Conservation (phyloP, 2,113 vertebrate species). For the Chaetops frenatus region DNA sequence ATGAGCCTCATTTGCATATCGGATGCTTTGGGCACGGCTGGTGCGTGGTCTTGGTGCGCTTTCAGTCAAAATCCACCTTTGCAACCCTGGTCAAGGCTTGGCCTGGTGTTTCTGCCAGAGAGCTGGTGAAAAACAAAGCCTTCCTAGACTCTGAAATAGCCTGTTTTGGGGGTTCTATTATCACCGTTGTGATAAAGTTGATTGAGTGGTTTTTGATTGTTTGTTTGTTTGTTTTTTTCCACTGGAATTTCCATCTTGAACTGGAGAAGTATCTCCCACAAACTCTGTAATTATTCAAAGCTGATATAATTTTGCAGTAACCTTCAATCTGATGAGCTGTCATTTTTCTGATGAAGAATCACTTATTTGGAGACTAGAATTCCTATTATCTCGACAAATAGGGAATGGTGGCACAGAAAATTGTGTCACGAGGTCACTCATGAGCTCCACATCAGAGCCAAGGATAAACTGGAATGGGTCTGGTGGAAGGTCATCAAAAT, state of each 20-base stretch:
- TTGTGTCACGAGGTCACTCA: background rate
- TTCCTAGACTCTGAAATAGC: background rate
- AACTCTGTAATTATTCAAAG: slow-evolving; percentile 5
- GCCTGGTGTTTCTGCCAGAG: background rate
- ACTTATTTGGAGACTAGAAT: background rate
- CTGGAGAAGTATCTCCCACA: background rate
- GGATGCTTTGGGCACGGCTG: background rate
- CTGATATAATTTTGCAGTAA: background rate
- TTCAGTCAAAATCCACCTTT: background rate
- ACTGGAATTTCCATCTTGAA: background rate
- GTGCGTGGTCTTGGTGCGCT: background rate
- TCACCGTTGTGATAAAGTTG: background rate
- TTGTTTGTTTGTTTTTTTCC: background rate
- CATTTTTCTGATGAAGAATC: background rate
- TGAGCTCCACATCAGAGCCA: background rate
- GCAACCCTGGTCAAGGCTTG: background rate
- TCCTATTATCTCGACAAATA: background rate
- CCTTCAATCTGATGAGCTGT: background rate
- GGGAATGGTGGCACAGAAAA: background rate
- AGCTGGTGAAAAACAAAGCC: background rate
- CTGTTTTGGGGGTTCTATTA: background rate
- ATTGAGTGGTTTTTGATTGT: background rate
- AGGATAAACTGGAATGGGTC: background rate
- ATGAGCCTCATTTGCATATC: background rate
- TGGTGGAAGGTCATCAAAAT: background rate